These are phyloP conservation scores for Pituophis catenifer DNA, from an alignment of 2,113 vertebrate species.

Conservation along the genomic window DNA sequence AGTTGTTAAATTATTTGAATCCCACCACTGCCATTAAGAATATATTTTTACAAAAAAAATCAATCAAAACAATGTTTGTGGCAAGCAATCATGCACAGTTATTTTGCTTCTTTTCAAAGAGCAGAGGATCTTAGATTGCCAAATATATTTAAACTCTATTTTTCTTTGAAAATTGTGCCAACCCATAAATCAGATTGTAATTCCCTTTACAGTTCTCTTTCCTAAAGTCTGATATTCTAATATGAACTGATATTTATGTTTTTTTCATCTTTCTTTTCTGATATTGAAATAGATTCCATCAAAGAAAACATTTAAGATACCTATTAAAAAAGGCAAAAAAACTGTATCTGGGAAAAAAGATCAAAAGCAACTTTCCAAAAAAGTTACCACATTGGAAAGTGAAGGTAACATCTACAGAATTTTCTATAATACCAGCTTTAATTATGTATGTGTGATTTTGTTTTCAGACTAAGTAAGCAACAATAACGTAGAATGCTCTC, in stretches of 20 bases:
- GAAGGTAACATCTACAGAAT: constrained; percentile 16
- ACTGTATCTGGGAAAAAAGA: constrained; percentile 10
- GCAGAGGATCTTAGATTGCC: neutral
- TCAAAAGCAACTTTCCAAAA: neutral
- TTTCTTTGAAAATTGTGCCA: neutral
- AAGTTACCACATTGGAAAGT: neutral
- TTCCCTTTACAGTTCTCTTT: neutral
- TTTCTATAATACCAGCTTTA: neutral
- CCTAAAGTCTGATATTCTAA: neutral
- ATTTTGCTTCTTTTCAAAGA: neutral
- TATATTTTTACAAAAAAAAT: neutral
- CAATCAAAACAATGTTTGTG: neutral
- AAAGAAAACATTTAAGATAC: constrained; percentile 18
- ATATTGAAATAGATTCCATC: neutral
- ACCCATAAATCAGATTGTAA: neutral
- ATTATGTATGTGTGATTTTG: neutral
- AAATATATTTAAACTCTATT: neutral
- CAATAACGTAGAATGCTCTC: neutral
- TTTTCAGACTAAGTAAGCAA: neutral
- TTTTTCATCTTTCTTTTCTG: constrained; percentile 28
- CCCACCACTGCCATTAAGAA: neutral
- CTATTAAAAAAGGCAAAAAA: constrained; percentile 13
- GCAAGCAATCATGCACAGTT: neutral
- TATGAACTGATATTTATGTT: neutral
- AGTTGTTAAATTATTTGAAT: no score